Conservation (phyloP, 64 coral and sea anemone species). For the Dendronephthya gigantea region DNA sequence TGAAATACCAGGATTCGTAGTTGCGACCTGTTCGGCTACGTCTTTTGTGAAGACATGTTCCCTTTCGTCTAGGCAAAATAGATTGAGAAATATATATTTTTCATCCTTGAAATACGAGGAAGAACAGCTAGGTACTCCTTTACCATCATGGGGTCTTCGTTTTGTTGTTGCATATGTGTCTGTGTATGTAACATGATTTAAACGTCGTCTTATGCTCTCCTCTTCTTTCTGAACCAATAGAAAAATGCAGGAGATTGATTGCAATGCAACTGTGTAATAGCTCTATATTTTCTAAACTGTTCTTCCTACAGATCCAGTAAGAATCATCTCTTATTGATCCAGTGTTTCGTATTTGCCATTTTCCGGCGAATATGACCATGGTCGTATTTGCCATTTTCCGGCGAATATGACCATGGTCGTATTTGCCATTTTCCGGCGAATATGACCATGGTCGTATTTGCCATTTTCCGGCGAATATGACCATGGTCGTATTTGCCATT, state of each 20-base stretch:
- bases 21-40: background rate
- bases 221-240: slow-evolving; percentile 40
- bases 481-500: too few relatives aligned
- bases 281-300: background rate
- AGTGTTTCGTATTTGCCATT: too few relatives aligned
- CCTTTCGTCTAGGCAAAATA: background rate
- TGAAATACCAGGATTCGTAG: background rate
- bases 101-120: background rate
- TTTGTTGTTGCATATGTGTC: slow-evolving; percentile 8
- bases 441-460: too few relatives aligned
- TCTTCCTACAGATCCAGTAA: too few relatives aligned
- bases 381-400: too few relatives aligned
- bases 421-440: too few relatives aligned
- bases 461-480: too few relatives aligned
- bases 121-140: background rate
- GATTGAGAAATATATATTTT: background rate
- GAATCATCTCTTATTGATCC: too few relatives aligned
- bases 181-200: slow-evolving; percentile 38
- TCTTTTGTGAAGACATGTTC: background rate
- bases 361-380: too few relatives aligned
- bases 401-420: too few relatives aligned
- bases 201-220: slow-evolving; percentile 35
- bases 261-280: background rate
- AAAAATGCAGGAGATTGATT: background rate
- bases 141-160: background rate